Percentiles rank a stretch among this genome's conserved stretches.
Conservation (phyloP, 37 sponge, comb jelly and placozoan species). For the Eunapius fragilis region DNA sequence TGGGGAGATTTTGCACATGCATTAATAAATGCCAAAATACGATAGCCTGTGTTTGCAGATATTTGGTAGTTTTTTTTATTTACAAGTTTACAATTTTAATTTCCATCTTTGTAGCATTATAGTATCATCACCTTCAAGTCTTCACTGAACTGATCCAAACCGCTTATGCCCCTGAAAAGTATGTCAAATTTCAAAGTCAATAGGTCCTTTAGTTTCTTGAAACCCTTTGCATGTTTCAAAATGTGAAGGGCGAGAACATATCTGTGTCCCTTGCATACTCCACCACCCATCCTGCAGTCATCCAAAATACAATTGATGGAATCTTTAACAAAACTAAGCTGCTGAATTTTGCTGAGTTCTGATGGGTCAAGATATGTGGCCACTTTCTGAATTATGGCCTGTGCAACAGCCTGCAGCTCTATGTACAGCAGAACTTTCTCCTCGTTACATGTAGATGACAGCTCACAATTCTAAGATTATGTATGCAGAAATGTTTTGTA, state of each 20-base stretch:
- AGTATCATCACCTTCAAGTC: no score
- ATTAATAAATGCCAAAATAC: no score
- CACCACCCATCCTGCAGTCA: conserved; percentile 65
- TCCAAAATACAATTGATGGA: conserved; percentile 45
- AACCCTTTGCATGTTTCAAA: conserved; percentile 42
- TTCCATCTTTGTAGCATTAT: no score
- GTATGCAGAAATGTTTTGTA: no score
- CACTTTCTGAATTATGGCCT: conserved; percentile 48
- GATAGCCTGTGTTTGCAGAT: no score
- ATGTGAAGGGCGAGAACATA: conserved; percentile 68
- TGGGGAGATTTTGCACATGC: no score
- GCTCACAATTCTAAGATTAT: no score
- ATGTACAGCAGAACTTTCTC: conserved; percentile 62
- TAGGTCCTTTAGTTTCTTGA: conserved; percentile 46
- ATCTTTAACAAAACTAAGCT: background rate
- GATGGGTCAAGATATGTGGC: conserved; percentile 38
- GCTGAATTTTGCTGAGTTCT: conserved; percentile 1
- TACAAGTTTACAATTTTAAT: no score
- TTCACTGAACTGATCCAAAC: conserved; percentile 31
- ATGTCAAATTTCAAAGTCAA: conserved; percentile 41
- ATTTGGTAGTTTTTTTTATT: no score
- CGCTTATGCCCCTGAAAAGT: background rate
- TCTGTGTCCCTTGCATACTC: conserved; percentile 56
- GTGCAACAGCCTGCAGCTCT: conserved; percentile 83
- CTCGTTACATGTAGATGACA: background rate